A percentile compares a stretch with the other conserved stretches of the same genome.
Conservation (phyloP, 2,888 invertebrate genomes). For the Folsomia manolachei region DNA sequence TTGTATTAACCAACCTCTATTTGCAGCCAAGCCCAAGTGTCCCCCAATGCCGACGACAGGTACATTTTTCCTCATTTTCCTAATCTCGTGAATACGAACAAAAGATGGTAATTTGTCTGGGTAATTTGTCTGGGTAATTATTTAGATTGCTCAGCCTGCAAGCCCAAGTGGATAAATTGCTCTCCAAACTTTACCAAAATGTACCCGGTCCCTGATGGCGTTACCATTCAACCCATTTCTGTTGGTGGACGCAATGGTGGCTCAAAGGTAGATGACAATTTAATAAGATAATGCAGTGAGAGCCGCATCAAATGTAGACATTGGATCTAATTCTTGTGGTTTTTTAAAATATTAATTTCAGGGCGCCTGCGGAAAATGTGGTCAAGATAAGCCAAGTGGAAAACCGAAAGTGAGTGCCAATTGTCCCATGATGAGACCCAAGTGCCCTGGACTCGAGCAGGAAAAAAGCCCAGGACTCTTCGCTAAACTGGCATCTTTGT, state of each 20-base stretch:
- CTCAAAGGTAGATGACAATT: too few species aligned
- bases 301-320: too few species aligned
- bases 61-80: not conserved
- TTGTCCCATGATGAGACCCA: conserved; percentile 35
- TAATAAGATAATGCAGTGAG: too few species aligned
- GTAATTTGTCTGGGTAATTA: not conserved
- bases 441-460: conserved; percentile 15
- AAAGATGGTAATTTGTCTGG: not conserved
- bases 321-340: too few species aligned
- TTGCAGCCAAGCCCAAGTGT: not conserved
- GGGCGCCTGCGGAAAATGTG: conserved; percentile 19
- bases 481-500: conserved; percentile 24
- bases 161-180: conserved; percentile 36
- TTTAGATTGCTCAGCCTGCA: conserved; percentile 25
- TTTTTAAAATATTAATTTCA: too few species aligned
- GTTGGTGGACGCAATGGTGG: conserved; percentile 38
- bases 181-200: conserved; percentile 22
- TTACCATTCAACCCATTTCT: conserved; percentile 38
- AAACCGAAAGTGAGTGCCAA: conserved; percentile 32
- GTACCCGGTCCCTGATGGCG: conserved; percentile 37
- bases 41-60: conserved; percentile 20
- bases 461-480: conserved; percentile 14
- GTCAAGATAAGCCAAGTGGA: conserved; percentile 13
- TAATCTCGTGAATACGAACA: too few species aligned
- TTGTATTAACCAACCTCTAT: too few species aligned